Conservation (phyloP, 2,888 invertebrate genomes). For the Chloromyia formosa region DNA sequence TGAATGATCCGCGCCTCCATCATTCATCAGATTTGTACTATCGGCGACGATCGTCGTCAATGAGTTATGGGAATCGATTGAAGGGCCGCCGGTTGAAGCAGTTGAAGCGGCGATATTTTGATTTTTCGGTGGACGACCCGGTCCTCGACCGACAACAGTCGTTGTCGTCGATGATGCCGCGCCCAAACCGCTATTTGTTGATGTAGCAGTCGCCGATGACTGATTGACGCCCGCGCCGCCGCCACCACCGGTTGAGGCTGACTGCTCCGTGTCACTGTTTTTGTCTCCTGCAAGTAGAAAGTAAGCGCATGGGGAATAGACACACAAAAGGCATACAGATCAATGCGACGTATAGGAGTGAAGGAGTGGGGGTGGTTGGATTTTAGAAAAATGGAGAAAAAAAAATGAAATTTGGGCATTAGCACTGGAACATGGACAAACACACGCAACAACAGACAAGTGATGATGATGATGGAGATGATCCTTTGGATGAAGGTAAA, state of each 20-base stretch:
- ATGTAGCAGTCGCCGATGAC: not conserved
- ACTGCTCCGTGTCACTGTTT: constrained; percentile 45
- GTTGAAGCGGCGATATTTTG: not conserved
- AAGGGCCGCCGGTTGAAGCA: not conserved
- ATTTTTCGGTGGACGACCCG: constrained; percentile 33
- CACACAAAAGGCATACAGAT: not conserved
- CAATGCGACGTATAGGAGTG: too few species aligned
- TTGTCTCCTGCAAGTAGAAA: constrained; percentile 45
- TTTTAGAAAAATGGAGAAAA: too few species aligned
- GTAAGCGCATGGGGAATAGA: not conserved
- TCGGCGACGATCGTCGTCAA: not conserved
- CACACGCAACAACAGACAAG: too few species aligned
- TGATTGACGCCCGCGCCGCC: not conserved
- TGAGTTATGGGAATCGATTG: not conserved
- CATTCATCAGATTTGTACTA: not conserved
- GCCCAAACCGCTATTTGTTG: not conserved
- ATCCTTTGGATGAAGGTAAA: too few species aligned
- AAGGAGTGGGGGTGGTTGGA: too few species aligned
- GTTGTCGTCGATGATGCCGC: constrained; percentile 17
- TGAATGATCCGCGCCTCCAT: not conserved
- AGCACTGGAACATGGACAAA: too few species aligned
- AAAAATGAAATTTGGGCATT: too few species aligned
- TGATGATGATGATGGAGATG: too few species aligned
- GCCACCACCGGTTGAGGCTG: not conserved
- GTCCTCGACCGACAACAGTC: not conserved